Evolutionary conservation across 2,113 vertebrate species (phyloP), one percentile per base, ranked within the genome.

Genomic region (Rafetus swinhoei): DNA sequence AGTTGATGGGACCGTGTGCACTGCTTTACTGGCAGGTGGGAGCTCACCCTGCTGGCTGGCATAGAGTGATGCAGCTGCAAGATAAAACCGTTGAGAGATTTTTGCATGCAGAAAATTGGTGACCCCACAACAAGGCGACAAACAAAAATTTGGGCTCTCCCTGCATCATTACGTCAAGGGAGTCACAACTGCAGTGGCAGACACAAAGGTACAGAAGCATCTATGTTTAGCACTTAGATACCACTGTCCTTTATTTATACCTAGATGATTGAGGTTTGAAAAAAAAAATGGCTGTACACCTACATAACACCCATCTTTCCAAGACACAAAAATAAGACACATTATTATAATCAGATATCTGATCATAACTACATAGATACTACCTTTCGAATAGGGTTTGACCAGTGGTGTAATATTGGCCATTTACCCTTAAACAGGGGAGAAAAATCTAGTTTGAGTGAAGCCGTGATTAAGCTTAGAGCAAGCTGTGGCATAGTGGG

Each of bases 161-260:
- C 16, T 27, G 82, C 50, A 39, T 0, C 1, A 84, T 79, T 93
- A 62, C 39, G 24, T 60, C 56, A 19, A 83, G 3, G 4, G 54
- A 39, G 19, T 45, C 35, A 32, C 12, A 69, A 69, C n/a, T 4
- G 22, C 35, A 2, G 1, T 55, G 6, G 4, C n/a, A 76, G 52
- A 85, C 56, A 18, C 21, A 0, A 2, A 12, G 9, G n/a, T 0
- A 0, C 9, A 39, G 57, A 92, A 62, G 13, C 87, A 39, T 45
- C 22, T 0, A 0, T 82, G 55, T 82, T 84, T 57, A 88, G 84
- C 74, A 84, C 57, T 60, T 39, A 79, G 35, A 79, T 88, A 79
- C 16, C 85, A 57, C 2, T 81, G 5, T 22, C 92, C 24, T 93
- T 84, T 39, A 90, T 39, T 79, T 35, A 96, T 76, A 25, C 59